These are phyloP conservation scores for Drosophila punjabiensis DNA, from an alignment of 1,140 invertebrate species.

Conservation along the genomic window DNA sequence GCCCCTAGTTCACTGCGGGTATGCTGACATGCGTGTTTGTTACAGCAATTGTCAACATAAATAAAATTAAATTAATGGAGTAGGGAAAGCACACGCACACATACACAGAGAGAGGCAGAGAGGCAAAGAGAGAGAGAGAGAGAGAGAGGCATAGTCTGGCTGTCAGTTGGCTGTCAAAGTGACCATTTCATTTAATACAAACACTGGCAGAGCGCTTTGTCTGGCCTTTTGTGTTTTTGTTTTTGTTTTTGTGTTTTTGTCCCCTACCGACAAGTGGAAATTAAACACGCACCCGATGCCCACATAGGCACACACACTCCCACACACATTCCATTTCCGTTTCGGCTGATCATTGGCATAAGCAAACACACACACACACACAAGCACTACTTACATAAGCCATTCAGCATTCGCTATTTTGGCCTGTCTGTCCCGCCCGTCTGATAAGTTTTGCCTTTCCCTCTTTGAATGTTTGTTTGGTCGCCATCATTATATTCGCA, in stretches of 20 bases:
- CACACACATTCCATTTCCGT: slow-evolving; percentile 33
- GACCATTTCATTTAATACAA: slow-evolving; percentile 78
- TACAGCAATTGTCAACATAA: slow-evolving; percentile 80
- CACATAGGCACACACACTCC: slow-evolving; percentile 17
- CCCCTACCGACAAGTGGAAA: slow-evolving; percentile 63
- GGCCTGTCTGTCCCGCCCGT: slow-evolving; percentile 28
- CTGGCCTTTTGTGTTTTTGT: slow-evolving; percentile 39
- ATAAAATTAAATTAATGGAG: slow-evolving; percentile 79
- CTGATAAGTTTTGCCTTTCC: slow-evolving; percentile 39
- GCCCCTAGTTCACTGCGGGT: slow-evolving; percentile 29
- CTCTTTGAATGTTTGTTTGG: slow-evolving; percentile 54
- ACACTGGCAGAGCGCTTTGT: slow-evolving; percentile 28
- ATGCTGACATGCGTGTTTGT: slow-evolving; percentile 54
- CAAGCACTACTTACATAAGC: slow-evolving; percentile 2
- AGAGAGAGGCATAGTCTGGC: slow-evolving; percentile 26
- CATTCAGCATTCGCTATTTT: slow-evolving; percentile 30
- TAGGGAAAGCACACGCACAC: slow-evolving; percentile 30
- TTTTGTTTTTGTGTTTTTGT: slow-evolving; percentile 25
- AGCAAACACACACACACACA: slow-evolving; percentile 23
- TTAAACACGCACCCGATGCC: slow-evolving; percentile 67
- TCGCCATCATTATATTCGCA: slow-evolving; percentile 53
- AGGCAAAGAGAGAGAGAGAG: background rate
- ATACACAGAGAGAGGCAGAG: slow-evolving; percentile 2
- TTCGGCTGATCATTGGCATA: slow-evolving; percentile 65
- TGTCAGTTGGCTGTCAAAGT: slow-evolving; percentile 78